A percentile compares a stretch with the other conserved stretches of the same genome.
Evolutionary conservation across 2,113 vertebrate genomes (phyloP).

Genomic region (Epinephelus cyanopodus): DNA sequence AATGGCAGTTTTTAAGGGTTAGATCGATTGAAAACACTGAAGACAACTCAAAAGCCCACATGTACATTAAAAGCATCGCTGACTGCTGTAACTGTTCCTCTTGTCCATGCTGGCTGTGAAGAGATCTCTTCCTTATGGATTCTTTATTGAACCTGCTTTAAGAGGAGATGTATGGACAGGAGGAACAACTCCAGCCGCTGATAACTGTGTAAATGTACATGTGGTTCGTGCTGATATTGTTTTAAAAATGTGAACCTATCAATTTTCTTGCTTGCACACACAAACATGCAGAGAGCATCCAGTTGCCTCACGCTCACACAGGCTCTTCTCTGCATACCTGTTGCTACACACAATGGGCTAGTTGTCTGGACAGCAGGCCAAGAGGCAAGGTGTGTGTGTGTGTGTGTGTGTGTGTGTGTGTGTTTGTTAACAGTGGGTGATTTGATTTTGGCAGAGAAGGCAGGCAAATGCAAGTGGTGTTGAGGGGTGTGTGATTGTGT

Average conservation of each 20-base stretch:
- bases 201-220: not conserved
- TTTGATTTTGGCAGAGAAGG: constrained; percentile 49
- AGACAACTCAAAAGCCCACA: not conserved
- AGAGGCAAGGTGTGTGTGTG: constrained; percentile 52
- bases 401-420: constrained; percentile 34
- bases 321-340: constrained; percentile 76
- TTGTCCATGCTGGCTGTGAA: not conserved
- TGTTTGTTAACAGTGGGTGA: not conserved
- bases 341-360: constrained; percentile 86
- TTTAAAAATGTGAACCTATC: not conserved
- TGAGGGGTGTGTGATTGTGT: constrained; percentile 7
- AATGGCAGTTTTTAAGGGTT: not conserved
- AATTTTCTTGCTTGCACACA: constrained; percentile 5
- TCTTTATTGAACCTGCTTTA: not conserved
- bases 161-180: not conserved
- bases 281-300: constrained; percentile 63
- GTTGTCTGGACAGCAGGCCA: constrained; percentile 82
- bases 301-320: constrained; percentile 67
- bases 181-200: not conserved
- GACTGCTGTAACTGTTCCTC: not conserved
- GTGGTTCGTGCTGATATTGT: not conserved
- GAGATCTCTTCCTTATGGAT: not conserved
- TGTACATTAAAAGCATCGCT: not conserved
- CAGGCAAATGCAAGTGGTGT: constrained; percentile 23
- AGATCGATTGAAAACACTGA: not conserved